Evolutionary conservation across 2,113 vertebrate genomes (phyloP), one percentile per base, ranked within the genome.

Genomic region (Hemiprocne comata): DNA sequence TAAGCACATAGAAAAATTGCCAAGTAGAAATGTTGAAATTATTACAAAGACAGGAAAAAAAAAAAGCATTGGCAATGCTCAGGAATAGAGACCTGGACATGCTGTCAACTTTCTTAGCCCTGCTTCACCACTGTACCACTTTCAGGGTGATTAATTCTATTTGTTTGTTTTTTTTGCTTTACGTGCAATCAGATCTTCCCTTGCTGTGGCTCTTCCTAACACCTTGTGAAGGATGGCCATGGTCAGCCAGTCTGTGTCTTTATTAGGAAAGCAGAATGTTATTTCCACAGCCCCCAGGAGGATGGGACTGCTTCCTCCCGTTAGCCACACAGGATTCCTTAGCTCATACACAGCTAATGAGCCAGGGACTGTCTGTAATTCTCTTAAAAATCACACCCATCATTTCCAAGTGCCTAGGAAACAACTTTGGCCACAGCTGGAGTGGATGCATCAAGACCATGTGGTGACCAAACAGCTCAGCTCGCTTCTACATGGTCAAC

Each of bases 211-310:
- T 80, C 50, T 54, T 21, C 36, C 15, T 23, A 36, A 53, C 25
- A 9, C 8, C 13, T 61, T 26, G 34, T 34, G 57, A 89, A 64
- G 70, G 74, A 69, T 7, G 57, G 58, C 48, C 1, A 2, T 31
- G 87, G 75, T 34, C 91, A 90, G 80, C 17, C 80, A 28, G 50
- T 3, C 36, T 33, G 46, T 50, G 76, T 66, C 76, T 70, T 57
- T 54, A 84, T 73, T 77, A 87, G 86, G 46, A 70, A 86, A 77
- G 72, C 0, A 40, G 93, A 89, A 90, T 94, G 87, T 46, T 67
- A 85, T 74, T 67, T 94, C 53, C 91, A 87, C 7, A 78, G 89
- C 54, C 66, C 88, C 64, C 83, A 44, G 36, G 94, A 92, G 79
- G 46, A 91, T 51, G 42, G 42, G 70, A 33, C 87, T 87, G 93